phyloP scores from a whole-genome alignment of 2,888 invertebrate genomes.

The Eupithecia subumbrata region DNA sequence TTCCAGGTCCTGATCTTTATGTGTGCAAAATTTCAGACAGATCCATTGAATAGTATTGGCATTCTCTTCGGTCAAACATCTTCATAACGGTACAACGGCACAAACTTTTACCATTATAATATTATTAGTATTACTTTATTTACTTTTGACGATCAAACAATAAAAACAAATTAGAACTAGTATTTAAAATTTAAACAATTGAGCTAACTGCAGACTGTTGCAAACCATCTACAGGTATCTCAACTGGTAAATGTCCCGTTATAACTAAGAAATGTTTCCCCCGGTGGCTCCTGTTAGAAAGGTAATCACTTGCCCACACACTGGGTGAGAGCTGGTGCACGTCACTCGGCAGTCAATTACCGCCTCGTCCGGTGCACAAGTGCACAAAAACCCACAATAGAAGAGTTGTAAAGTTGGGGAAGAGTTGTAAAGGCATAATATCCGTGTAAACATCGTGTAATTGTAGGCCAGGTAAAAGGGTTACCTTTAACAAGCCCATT shows the following conservation, averaged over 20 bases:
- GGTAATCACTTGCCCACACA: conserved; percentile 24
- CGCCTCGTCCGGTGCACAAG: conserved; percentile 68
- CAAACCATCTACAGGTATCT: too few relatives aligned
- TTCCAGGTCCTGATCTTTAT: too few relatives aligned
- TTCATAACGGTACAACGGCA: too few relatives aligned
- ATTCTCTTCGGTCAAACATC: too few relatives aligned
- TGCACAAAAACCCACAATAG: conserved; percentile 73
- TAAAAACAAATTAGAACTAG: too few relatives aligned
- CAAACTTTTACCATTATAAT: too few relatives aligned
- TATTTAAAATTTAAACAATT: too few relatives aligned
- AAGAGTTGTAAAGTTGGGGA: conserved; percentile 80
- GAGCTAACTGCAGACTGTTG: too few relatives aligned
- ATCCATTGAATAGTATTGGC: too few relatives aligned
- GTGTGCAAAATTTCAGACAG: too few relatives aligned
- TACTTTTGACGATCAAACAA: too few relatives aligned
- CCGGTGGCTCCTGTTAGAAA: not conserved
- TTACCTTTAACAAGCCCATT: conserved; percentile 58
- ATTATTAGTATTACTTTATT: too few relatives aligned
- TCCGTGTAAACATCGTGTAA: conserved; percentile 82
- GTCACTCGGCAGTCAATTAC: conserved; percentile 57
- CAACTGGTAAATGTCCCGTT: not conserved
- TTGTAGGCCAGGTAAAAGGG: conserved; percentile 76
- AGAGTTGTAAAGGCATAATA: conserved; percentile 76
- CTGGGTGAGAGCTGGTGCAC: conserved; percentile 37
- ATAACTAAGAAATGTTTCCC: not conserved